Conservation (phyloP, 2,113 vertebrate genomes). For the Salvelinus fontinalis region DNA sequence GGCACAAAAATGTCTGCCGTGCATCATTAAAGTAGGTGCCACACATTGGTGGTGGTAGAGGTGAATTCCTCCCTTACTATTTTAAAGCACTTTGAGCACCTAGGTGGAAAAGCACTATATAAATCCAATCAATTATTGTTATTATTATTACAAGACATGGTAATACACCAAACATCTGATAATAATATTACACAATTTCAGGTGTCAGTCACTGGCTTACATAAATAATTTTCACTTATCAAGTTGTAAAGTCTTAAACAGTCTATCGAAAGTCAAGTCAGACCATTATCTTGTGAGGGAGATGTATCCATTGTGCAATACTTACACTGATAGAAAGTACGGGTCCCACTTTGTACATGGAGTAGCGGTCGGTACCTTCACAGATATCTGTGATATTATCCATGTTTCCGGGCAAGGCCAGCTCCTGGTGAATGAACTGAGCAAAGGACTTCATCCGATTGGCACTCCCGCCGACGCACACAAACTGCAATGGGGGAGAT, state of each 20-base stretch:
- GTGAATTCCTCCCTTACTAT: too few relatives aligned
- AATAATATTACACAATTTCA: too few relatives aligned
- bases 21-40: conserved; percentile 68
- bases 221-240: too few relatives aligned
- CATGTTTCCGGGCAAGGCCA: conserved; percentile 65
- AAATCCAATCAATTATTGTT: conserved; percentile 54
- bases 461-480: conserved; percentile 83
- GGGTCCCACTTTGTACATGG: conserved; percentile 84
- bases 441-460: conserved; percentile 86
- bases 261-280: too few relatives aligned
- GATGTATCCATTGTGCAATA: conserved; percentile 14
- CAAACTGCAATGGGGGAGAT: conserved; percentile 73
- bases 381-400: conserved; percentile 78
- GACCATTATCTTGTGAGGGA: neutral
- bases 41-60: conserved; percentile 60
- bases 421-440: conserved; percentile 78
- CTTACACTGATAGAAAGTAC: conserved; percentile 85
- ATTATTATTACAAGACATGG: too few relatives aligned
- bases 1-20: too few relatives aligned
- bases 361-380: conserved; percentile 81
- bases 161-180: too few relatives aligned
- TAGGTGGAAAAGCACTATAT: too few relatives aligned
- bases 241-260: too few relatives aligned
- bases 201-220: too few relatives aligned
- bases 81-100: too few relatives aligned